These are phyloP conservation scores for Venustaconcha ellipsiformis DNA, from an alignment of 1,140 invertebrate genomes.

Conservation along the genomic window DNA sequence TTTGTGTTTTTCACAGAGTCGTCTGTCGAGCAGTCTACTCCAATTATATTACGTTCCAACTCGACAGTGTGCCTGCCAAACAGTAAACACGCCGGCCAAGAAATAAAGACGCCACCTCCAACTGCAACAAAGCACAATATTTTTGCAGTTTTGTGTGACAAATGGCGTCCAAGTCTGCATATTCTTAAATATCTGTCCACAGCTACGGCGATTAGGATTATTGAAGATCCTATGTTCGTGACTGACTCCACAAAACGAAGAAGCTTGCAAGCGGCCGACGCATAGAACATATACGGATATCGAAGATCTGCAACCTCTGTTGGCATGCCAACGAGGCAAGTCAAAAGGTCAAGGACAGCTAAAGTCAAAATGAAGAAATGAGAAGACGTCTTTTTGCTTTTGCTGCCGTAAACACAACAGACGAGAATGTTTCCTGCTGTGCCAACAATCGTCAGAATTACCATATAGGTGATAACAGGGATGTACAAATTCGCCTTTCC, in stretches of 20 bases:
- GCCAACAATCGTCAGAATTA: slow-evolving; percentile 54
- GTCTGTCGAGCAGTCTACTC: slow-evolving; percentile 60
- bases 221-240: slow-evolving; percentile 60
- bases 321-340: slow-evolving; percentile 61
- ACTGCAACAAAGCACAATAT: slow-evolving; percentile 54
- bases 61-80: slow-evolving; percentile 56
- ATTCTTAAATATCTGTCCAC: slow-evolving; percentile 62
- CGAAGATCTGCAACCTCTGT: slow-evolving; percentile 62
- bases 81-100: slow-evolving; percentile 57
- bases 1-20: slow-evolving; percentile 54
- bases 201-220: slow-evolving; percentile 58
- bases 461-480: slow-evolving; percentile 60
- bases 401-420: slow-evolving; percentile 55
- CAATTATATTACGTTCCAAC: slow-evolving; percentile 36
- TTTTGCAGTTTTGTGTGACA: slow-evolving; percentile 49
- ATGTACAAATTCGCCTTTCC: slow-evolving; percentile 56
- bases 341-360: slow-evolving; percentile 61
- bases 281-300: slow-evolving; percentile 61
- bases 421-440: slow-evolving; percentile 58
- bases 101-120: slow-evolving; percentile 49
- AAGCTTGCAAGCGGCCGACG: slow-evolving; percentile 58
- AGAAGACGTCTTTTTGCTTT: slow-evolving; percentile 54
- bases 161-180: slow-evolving; percentile 55
- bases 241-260: slow-evolving; percentile 58
- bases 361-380: slow-evolving; percentile 62